Percentiles rank a stretch among this genome's conserved stretches.
phyloP scores from a whole-genome alignment of 2,888 invertebrate species.

The Heliconius cydno region DNA sequence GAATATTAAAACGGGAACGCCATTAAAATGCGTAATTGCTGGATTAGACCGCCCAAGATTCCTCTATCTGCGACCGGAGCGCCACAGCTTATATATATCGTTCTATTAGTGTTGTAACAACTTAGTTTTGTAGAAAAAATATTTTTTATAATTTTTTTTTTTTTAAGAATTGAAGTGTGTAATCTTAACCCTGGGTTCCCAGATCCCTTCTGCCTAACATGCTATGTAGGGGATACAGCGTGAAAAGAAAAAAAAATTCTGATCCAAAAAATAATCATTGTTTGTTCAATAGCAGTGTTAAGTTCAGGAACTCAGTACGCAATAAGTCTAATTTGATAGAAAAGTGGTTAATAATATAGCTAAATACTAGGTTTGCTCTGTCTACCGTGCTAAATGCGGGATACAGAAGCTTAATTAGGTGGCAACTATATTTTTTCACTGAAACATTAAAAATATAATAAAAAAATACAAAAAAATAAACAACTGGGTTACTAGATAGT shows the following conservation, averaged over 20 bases:
- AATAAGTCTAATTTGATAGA: too few relatives aligned
- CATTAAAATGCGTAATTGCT: conserved; percentile 83
- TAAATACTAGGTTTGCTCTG: too few relatives aligned
- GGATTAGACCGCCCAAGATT: conserved; percentile 82
- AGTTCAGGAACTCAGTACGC: neutral
- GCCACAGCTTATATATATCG: conserved; percentile 44
- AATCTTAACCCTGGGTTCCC: too few relatives aligned
- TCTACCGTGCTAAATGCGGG: too few relatives aligned
- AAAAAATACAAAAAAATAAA: neutral
- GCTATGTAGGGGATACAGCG: too few relatives aligned
- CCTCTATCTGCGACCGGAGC: conserved; percentile 63
- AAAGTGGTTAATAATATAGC: too few relatives aligned
- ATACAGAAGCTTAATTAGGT: too few relatives aligned
- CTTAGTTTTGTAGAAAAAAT: neutral
- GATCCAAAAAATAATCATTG: too few relatives aligned
- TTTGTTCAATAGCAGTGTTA: neutral
- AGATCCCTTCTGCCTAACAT: too few relatives aligned
- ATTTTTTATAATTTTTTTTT: neutral
- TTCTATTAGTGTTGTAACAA: conserved; percentile 28
- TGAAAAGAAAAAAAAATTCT: too few relatives aligned
- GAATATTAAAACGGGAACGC: conserved; percentile 82
- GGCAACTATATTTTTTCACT: too few relatives aligned
- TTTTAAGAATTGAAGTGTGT: too few relatives aligned
- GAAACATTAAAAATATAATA: neutral
- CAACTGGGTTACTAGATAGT: conserved; percentile 7